Evolutionary conservation across 1,140 invertebrate genomes (phyloP), one percentile per base, ranked within the genome.

Genomic region (Vanessa tameamea): DNA sequence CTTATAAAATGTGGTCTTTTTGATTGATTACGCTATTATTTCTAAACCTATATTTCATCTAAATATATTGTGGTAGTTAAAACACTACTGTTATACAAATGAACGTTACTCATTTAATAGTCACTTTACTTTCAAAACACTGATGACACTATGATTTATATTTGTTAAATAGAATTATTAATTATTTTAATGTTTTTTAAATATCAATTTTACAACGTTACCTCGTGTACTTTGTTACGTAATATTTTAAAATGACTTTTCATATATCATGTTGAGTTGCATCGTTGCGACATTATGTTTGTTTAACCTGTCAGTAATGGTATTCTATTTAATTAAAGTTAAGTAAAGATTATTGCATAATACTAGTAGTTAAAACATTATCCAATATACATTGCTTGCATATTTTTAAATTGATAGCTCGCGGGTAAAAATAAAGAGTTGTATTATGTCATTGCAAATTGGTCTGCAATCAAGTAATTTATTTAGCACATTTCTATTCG

Each of bases 381-480:
- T 47, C 43, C 57, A 69, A 69, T 57, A 59, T 63, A 43, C 68
- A 51, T 70, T 70, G 59, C 43, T 61, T 57, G 57, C 13, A 70
- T 68, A 55, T 70, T 63, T 70, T 48, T 66, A 43, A 72, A 64
- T 72, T 64, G 51, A 65, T 51, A 63, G 70, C 70, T 72, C 8
- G 31, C 53, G 64, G 70, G 70, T 64, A 72, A 47, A 57, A 59
- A 55, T 72, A 63, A 70, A 70, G 59, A 59, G 59, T 64, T 59
- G 59, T 63, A 64, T 70, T 70, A 70, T 70, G 59, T 70, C 68
- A 70, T 47, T 72, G 23, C 53, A 57, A 66, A 72, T 65, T 48
- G 70, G 12, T 72, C 50, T 43, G 70, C 64, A 47, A 72, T 72
- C 50, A 66, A 72, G 70, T 64, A 31, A 66, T 66, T 65, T 64